Evolutionary conservation across 2,113 vertebrate genomes (phyloP), one percentile per base, ranked within the genome.

Genomic region (Microcebus lehilahytsara): DNA sequence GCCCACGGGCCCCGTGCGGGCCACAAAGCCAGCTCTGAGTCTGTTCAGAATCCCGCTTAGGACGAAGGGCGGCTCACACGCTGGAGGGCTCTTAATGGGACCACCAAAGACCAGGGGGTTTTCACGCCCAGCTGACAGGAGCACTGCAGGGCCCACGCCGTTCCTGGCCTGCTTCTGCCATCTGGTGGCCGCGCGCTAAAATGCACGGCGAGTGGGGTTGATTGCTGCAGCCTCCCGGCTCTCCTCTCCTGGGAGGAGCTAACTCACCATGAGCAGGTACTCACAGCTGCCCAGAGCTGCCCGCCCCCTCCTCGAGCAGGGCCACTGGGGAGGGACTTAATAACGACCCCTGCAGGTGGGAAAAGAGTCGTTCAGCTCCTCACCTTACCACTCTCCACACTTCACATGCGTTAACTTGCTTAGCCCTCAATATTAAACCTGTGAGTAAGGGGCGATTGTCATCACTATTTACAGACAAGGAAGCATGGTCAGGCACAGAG

Each of bases 131-230:
- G 16, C 51, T 1, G 87, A 17, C 3, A 1, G 8, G 0, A 1
- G 19, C 23, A 0, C 17, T 0, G 0, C 4, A 1, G 17, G 3
- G n/a, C 19, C 1, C 30, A 0, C 23, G 71, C 40, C 0, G 32
- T 96, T 83, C 89, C 85, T 84, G 75, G 97, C 94, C 66, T 9
- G 40, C 91, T 96, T 49, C 93, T 93, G 96, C 91, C 97, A 97
- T 66, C 98, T 98, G 78, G 97, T 96, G 98, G 94, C 75, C 51
- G 1, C 22, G 5, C 0, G 0, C 27, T n/a, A 9, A 92, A 75
- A 25, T 46, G 84, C 96, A 72, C 4, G 0, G 19, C 22, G 22
- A 53, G 46, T 30, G 46, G 14, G 6, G 11, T 1, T 20, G 23
- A 2, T 19, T 19, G 32, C 20, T 3, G 40, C 62, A 6, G 71